These are phyloP conservation scores for Paratrypauchen microcephalus DNA, from an alignment of 2,797 vertebrate species.

Conservation along the genomic window DNA sequence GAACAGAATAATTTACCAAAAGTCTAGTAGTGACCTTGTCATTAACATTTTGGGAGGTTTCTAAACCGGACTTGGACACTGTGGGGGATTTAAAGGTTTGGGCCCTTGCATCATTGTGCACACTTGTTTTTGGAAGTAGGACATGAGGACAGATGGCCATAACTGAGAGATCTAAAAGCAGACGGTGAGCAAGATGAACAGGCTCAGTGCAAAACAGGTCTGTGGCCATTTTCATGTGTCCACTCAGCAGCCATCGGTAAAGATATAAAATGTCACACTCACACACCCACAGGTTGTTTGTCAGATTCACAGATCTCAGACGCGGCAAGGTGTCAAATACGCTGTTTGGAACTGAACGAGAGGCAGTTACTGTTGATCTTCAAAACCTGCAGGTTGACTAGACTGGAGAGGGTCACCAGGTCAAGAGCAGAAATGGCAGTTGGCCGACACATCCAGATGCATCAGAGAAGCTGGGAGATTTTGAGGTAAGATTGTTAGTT, in stretches of 20 bases:
- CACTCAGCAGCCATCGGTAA: conserved; percentile 76
- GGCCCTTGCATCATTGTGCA: neutral
- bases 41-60: neutral
- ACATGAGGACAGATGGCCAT: conserved; percentile 72
- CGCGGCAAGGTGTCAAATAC: conserved; percentile 70
- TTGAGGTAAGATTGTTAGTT: conserved; percentile 65
- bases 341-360: conserved; percentile 71
- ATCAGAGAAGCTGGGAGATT: conserved; percentile 73
- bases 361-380: conserved; percentile 82
- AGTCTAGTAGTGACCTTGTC: conserved; percentile 13
- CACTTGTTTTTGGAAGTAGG: conserved; percentile 54
- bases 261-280: conserved; percentile 81
- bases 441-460: conserved; percentile 76
- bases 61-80: neutral
- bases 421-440: conserved; percentile 78
- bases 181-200: conserved; percentile 69
- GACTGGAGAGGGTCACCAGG: conserved; percentile 61
- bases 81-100: conserved; percentile 2
- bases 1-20: conserved; percentile 9
- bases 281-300: conserved; percentile 78
- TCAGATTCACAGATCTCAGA: conserved; percentile 71
- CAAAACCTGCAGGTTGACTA: conserved; percentile 78
- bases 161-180: conserved; percentile 75
- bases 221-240: conserved; percentile 67
- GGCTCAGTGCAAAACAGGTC: conserved; percentile 76